Evolutionary conservation across 2,888 invertebrate genomes (phyloP).

Genomic region (Clitarchus hookeri): DNA sequence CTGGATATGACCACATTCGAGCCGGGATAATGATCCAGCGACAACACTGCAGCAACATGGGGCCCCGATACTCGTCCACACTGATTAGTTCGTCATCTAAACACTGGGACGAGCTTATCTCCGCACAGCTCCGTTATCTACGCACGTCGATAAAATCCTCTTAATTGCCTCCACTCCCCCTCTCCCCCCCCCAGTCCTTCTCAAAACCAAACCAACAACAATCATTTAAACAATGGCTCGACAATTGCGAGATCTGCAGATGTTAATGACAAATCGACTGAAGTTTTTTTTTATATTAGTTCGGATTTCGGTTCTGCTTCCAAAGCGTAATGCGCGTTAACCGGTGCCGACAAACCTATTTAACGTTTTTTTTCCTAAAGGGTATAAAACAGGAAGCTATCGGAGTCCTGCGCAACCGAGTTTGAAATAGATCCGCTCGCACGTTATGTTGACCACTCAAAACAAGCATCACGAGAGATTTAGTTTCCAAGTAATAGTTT

Average conservation of each 20-base stretch:
- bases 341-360: not conserved
- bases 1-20: too few relatives aligned
- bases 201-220: too few relatives aligned
- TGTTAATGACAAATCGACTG: not conserved
- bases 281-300: not conserved
- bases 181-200: too few relatives aligned
- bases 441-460: not conserved
- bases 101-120: not conserved
- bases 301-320: not conserved
- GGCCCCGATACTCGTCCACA: not conserved
- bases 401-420: not conserved
- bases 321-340: not conserved
- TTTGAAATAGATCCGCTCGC: not conserved
- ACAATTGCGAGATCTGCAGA: not conserved
- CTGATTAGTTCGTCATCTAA: slow-evolving; percentile 14
- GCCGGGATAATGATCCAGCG: not conserved
- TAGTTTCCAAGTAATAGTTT: not conserved
- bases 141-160: not conserved
- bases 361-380: not conserved
- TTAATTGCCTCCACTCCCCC: not conserved
- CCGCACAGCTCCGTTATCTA: not conserved
- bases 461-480: not conserved
- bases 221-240: not conserved
- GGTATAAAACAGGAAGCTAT: not conserved
- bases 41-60: not conserved